Evolutionary conservation across 2,888 invertebrate species (phyloP).

Genomic region (Liopterus haemorrhoidalis): DNA sequence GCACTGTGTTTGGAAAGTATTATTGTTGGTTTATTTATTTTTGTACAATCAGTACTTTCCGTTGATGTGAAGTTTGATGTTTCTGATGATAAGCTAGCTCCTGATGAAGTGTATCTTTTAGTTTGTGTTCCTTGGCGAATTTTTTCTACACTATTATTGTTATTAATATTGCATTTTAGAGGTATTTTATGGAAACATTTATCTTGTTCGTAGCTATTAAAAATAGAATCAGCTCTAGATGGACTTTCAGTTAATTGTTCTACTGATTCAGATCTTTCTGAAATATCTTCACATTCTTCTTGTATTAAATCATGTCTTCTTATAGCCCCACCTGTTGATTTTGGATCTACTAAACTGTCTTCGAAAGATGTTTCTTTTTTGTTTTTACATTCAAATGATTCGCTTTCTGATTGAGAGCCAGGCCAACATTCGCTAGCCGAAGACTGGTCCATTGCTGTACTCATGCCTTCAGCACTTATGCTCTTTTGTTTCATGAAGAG

Average conservation of each 20-base stretch:
- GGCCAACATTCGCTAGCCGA: constrained; percentile 72
- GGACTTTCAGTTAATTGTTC: constrained; percentile 47
- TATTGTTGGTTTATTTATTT: constrained; percentile 42
- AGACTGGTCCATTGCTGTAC: constrained; percentile 67
- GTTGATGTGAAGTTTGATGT: constrained; percentile 49
- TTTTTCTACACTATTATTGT: constrained; percentile 46
- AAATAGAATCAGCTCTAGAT: constrained; percentile 42
- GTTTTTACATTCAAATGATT: constrained; percentile 50
- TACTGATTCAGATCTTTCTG: constrained; percentile 48
- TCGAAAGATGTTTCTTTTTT: constrained; percentile 31
- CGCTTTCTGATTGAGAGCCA: constrained; percentile 55
- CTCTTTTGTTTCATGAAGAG: constrained; percentile 87
- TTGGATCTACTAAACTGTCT: constrained; percentile 48
- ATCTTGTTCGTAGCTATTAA: constrained; percentile 34
- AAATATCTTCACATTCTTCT: constrained; percentile 52
- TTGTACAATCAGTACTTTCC: constrained; percentile 51
- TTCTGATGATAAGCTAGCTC: constrained; percentile 49
- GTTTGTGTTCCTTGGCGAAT: constrained; percentile 34
- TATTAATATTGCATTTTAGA: constrained; percentile 45
- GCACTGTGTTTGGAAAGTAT: constrained; percentile 39
- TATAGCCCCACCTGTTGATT: constrained; percentile 31
- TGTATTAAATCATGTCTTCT: constrained; percentile 50
- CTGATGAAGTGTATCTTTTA: constrained; percentile 43
- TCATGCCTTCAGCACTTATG: constrained; percentile 68
- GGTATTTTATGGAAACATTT: constrained; percentile 10